These are phyloP conservation scores for Hyphantria cunea DNA, from an alignment of 1,140 invertebrate species.

Conservation along the genomic window DNA sequence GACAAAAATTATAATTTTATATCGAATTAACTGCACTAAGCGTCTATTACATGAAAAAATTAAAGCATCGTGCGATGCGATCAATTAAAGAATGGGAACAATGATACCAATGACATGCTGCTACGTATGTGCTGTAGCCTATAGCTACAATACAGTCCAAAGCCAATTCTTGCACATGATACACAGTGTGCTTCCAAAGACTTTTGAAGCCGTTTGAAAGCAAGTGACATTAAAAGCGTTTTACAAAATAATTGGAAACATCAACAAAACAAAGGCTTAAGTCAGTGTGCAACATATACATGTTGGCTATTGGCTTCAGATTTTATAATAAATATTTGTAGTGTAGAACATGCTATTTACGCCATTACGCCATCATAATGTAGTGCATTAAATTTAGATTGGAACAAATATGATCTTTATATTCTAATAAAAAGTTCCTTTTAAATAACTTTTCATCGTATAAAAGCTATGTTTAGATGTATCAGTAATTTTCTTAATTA, in stretches of 20 bases:
- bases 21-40: slow-evolving; percentile 30
- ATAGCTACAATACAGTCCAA: slow-evolving; percentile 5
- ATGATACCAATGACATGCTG: slow-evolving; percentile 38
- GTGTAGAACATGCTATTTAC: slow-evolving; percentile 20
- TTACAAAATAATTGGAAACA: too few relatives aligned
- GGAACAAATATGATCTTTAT: slow-evolving; percentile 20
- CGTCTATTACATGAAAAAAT: slow-evolving; percentile 25
- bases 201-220: too few relatives aligned
- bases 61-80: slow-evolving; percentile 26
- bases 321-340: slow-evolving; percentile 9
- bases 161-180: too few relatives aligned
- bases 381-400: slow-evolving; percentile 18
- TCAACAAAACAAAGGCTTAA: too few relatives aligned
- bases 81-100: slow-evolving; percentile 55
- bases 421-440: slow-evolving; percentile 32
- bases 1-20: slow-evolving; percentile 16
- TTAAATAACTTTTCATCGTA: slow-evolving; percentile 30
- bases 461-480: slow-evolving; percentile 21
- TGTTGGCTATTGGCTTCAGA: neutral
- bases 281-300: too few relatives aligned
- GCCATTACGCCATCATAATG: slow-evolving; percentile 5
- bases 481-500: slow-evolving; percentile 22
- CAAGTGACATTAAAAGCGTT: too few relatives aligned
- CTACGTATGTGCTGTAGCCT: slow-evolving; percentile 14
- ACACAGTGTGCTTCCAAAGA: too few relatives aligned